Conservation (phyloP, 2,888 invertebrate genomes). For the Protonemura montana region DNA sequence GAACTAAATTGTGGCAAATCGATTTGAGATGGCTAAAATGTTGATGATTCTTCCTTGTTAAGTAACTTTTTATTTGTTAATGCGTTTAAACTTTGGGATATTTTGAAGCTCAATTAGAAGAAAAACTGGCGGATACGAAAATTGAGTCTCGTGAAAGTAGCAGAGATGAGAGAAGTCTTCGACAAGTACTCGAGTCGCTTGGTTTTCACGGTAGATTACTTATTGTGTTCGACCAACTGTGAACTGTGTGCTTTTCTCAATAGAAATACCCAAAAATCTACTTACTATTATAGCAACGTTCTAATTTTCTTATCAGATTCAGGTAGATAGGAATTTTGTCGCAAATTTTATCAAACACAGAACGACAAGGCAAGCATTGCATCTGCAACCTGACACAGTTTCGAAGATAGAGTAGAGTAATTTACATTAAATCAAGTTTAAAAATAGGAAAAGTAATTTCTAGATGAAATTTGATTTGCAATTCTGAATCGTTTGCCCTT, state of each 20-base stretch:
- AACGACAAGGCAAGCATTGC: background rate
- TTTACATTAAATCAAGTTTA: background rate
- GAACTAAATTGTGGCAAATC: background rate
- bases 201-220: background rate
- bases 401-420: background rate
- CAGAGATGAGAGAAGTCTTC: background rate
- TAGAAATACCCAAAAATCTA: background rate
- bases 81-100: background rate
- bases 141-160: background rate
- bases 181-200: background rate
- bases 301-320: background rate
- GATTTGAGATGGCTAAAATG: background rate
- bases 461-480: no score
- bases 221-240: background rate
- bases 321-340: background rate
- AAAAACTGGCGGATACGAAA: background rate
- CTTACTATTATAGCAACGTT: background rate
- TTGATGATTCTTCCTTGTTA: background rate
- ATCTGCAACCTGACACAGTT: background rate
- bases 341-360: background rate
- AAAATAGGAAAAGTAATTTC: background rate
- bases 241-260: background rate
- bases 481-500: no score
- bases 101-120: background rate
- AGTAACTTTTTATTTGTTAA: background rate